Evolutionary conservation across 1,140 invertebrate species (phyloP).

Genomic region (Sarcophaga peregrina): DNA sequence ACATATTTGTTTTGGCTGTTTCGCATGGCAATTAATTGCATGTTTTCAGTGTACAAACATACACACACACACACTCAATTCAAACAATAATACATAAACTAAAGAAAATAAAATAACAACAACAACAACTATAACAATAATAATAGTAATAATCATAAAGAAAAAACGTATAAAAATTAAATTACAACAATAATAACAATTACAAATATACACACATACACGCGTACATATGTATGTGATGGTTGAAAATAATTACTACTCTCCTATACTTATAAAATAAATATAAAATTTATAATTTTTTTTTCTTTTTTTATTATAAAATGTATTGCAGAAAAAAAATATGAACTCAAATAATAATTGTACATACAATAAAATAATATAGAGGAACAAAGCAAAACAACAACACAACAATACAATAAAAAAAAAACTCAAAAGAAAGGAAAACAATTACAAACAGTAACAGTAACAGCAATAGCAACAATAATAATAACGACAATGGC

Average conservation of each 20-base stretch:
- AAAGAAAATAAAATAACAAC: slow-evolving; percentile 32
- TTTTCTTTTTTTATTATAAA: background rate
- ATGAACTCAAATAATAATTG: background rate
- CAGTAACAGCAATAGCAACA: background rate
- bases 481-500: no score
- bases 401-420: background rate
- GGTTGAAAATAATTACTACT: background rate
- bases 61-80: slow-evolving; percentile 14
- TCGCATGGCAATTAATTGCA: slow-evolving; percentile 29
- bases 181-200: background rate
- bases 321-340: slow-evolving; percentile 2
- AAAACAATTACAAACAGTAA: slow-evolving; percentile 21
- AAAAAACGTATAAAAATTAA: background rate
- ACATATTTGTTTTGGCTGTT: background rate
- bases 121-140: background rate
- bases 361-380: background rate
- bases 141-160: background rate
- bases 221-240: no score
- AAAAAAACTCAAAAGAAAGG: background rate
- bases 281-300: background rate
- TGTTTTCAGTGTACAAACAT: slow-evolving; percentile 13
- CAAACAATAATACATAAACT: slow-evolving; percentile 30
- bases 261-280: background rate
- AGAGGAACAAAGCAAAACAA: no score
- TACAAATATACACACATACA: no score